These are phyloP conservation scores for Microcebus tavaratra DNA, from an alignment of 2,113 vertebrate genomes.

Conservation along the genomic window DNA sequence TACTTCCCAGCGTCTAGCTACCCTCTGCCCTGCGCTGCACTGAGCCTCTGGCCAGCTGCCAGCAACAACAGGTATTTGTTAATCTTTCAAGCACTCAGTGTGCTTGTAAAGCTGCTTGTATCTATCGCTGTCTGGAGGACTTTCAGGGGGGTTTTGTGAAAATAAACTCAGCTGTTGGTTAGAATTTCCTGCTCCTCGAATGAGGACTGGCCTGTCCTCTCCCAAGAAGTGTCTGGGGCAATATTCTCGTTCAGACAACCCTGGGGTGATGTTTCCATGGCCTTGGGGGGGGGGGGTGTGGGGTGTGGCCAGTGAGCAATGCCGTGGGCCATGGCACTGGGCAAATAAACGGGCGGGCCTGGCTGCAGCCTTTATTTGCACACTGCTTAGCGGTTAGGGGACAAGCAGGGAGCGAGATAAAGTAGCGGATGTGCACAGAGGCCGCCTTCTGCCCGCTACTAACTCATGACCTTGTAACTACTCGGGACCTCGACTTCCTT, in stretches of 20 bases:
- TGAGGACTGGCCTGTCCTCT: slow-evolving; percentile 53
- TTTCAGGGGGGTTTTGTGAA: slow-evolving; percentile 61
- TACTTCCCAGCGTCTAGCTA: slow-evolving; percentile 22
- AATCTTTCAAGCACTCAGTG: slow-evolving; percentile 74
- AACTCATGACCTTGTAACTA: background rate
- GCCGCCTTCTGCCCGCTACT: background rate
- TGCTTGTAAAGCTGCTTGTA: slow-evolving; percentile 72
- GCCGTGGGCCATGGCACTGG: background rate
- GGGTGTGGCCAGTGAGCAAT: background rate
- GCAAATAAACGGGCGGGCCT: background rate
- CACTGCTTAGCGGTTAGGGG: background rate
- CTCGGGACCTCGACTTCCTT: background rate
- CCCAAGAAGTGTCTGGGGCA: background rate
- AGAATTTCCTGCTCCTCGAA: slow-evolving; percentile 62
- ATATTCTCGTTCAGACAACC: slow-evolving; percentile 73
- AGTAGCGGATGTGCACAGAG: background rate
- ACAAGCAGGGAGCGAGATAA: background rate
- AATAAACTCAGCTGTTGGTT: slow-evolving; percentile 67
- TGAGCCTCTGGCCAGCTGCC: slow-evolving; percentile 76
- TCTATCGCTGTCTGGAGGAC: slow-evolving; percentile 73
- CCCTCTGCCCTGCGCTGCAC: slow-evolving; percentile 52
- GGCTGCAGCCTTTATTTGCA: background rate
- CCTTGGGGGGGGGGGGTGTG: no score
- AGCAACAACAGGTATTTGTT: slow-evolving; percentile 79
- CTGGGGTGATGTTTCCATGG: background rate